Evolutionary conservation across 1,140 invertebrate species (phyloP), one percentile per base, ranked within the genome.

Genomic region (Cydia strobilella): DNA sequence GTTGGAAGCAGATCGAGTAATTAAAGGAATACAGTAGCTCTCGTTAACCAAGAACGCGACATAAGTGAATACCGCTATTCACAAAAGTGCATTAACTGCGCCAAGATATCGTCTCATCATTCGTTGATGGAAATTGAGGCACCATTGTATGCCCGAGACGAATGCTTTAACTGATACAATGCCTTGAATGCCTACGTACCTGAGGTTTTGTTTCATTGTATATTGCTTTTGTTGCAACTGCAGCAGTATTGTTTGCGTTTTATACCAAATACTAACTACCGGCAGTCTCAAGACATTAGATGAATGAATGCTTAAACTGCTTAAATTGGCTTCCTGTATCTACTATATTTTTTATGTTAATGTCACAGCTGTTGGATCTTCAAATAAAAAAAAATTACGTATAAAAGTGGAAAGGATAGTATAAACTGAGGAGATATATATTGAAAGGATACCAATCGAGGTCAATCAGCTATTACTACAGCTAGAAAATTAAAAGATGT

Each of bases 61-160:
- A 31, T 23, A 10, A 39, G 65, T 9, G 15, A 69, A 39, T 18
- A 39, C 65, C 12, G 65, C 15, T 69, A 69, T 39, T 69, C 7
- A 18, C 15, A 3, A 39, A 35, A 35, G 31, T 35, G 25, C 63
- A 35, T 66, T 66, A 18, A 69, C 65, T 39, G 15, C 65, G 2
- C 31, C 9, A 39, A 69, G 31, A 39, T 69, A 69, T 35, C 27
- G 65, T 69, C 75, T 73, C 75, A 83, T 79, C 79, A 78, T 80
- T 79, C 62, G 74, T 35, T 81, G 78, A 84, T 84, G 79, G 80
- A 84, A 84, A 84, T 84, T 79, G 77, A 79, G 76, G 75, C 74
- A 74, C 79, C 79, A 81, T 82, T 84, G 80, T 82, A 76, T 74
- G 66, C 39, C 75, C 51, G 79, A 79, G 75, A 80, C 76, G 77